Base-by-base conservation (phyloP, 1,140 invertebrate genomes). In the Drosophila watanabei region DNA sequence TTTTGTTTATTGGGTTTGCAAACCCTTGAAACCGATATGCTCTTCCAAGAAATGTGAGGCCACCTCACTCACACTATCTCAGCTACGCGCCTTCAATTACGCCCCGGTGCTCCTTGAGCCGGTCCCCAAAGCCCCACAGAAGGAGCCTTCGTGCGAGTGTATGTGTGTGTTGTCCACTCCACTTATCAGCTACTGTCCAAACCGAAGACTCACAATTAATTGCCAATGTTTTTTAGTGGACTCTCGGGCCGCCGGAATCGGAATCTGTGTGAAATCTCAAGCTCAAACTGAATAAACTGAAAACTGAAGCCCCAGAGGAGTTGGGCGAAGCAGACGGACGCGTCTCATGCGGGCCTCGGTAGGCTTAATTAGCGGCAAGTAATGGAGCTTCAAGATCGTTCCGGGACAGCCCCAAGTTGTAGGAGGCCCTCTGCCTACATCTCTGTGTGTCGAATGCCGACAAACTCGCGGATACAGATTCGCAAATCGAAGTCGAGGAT, bases 301-400 rank as follows among this genome's bases (percentile, higher is more conserved):
- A 49, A 52, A 28, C 72, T 49, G 49, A 61, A 59, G 63, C 7
- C 41, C 51, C 30, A 41, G 41, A 41, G 51, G 35, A 51, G 56
- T 24, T 41, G 14, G 46, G 33, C 33, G 41, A 60, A 14, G 18
- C 52, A 72, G 45, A 43, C 49, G 39, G 41, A 49, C 61, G 68
- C 81, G 78, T 48, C 60, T 82, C 76, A 82, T 82, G 83, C 83
- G 83, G 79, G 69, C 81, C 54, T 87, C 80, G 77, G 84, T 88
- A 89, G 82, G 86, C 85, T 89, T 89, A 89, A 89, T 89, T 89
- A 89, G 85, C 86, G 79, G 86, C 85, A 65, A 89, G 75, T 88
- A 88, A 89, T 81, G 85, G 75, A 79, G 76, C 70, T 57, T 69
- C 72, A 58, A 81, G 66, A 62, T 70, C 82, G 78, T 66, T 60